phyloP scores from a whole-genome alignment of 2,113 vertebrate species.

The Colinus virginianus region DNA sequence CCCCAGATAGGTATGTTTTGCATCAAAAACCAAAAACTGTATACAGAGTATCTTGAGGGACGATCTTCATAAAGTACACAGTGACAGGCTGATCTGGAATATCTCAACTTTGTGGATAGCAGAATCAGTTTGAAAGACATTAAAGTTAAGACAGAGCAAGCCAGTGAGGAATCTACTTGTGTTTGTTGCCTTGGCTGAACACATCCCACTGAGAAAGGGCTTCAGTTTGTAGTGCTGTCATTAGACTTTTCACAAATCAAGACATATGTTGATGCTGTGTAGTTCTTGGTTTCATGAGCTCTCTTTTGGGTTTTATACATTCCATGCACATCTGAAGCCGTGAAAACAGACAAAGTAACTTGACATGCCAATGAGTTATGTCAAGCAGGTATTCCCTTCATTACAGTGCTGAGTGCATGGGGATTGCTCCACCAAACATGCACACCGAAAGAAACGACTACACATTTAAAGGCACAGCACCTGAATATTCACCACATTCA shows the following conservation, averaged over 20 bases:
- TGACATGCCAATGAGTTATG: too few relatives aligned
- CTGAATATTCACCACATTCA: too few relatives aligned
- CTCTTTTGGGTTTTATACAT: neutral
- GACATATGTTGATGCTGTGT: neutral
- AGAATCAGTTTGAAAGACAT: neutral
- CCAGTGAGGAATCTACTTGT: neutral
- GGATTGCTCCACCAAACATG: too few relatives aligned
- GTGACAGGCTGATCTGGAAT: neutral
- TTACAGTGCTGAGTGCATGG: too few relatives aligned
- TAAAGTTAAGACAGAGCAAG: neutral
- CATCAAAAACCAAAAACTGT: neutral
- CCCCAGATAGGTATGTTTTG: neutral
- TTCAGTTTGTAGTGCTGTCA: neutral
- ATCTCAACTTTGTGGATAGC: neutral
- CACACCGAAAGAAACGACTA: too few relatives aligned
- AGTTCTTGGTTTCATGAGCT: neutral
- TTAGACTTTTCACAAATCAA: neutral
- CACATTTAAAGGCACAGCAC: too few relatives aligned
- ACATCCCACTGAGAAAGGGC: neutral
- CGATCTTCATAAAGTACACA: neutral
- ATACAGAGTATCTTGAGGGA: neutral
- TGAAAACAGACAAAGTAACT: too few relatives aligned
- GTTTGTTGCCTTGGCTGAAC: neutral
- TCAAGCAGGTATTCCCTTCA: too few relatives aligned
- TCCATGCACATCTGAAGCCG: too few relatives aligned